These are phyloP conservation scores for Acromyrmex charruanus DNA, from an alignment of 1,140 invertebrate species.

Conservation along the genomic window DNA sequence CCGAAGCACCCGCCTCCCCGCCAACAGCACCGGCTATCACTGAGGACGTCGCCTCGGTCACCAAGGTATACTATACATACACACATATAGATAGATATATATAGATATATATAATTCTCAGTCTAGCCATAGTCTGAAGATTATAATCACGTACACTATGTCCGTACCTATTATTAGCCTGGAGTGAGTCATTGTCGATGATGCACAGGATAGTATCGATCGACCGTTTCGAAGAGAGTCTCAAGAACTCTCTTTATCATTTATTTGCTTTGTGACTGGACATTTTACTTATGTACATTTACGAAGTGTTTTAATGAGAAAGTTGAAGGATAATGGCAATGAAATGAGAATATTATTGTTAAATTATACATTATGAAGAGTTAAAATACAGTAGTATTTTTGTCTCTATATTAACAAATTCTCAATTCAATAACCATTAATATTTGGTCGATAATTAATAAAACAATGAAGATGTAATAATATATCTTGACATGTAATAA, in stretches of 20 bases:
- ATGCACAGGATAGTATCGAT: conserved; percentile 41
- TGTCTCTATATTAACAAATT: not conserved
- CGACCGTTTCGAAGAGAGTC: conserved; percentile 18
- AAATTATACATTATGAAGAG: not conserved
- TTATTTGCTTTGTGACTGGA: not conserved
- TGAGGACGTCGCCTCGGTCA: conserved; percentile 85
- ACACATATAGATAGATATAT: not conserved
- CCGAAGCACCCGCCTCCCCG: conserved; percentile 75
- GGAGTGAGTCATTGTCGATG: conserved; percentile 57
- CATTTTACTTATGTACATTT: not conserved
- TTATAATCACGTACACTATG: conserved; percentile 44
- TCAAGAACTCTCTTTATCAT: conserved; percentile 13
- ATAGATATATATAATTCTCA: conserved; percentile 7
- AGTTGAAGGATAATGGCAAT: not conserved
- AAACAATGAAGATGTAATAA: not conserved
- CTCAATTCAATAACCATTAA: not conserved
- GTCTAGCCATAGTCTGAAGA: conserved; percentile 59
- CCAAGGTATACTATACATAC: conserved; percentile 77
- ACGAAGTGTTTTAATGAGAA: not conserved
- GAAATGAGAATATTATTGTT: not conserved
- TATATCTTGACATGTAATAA: not conserved
- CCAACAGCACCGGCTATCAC: conserved; percentile 83
- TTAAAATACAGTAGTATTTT: not conserved
- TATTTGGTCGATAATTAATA: not conserved
- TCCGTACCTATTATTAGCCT: conserved; percentile 57